phyloP scores from a whole-genome alignment of 2,888 invertebrate genomes.

The Polymixis flavicincta region DNA sequence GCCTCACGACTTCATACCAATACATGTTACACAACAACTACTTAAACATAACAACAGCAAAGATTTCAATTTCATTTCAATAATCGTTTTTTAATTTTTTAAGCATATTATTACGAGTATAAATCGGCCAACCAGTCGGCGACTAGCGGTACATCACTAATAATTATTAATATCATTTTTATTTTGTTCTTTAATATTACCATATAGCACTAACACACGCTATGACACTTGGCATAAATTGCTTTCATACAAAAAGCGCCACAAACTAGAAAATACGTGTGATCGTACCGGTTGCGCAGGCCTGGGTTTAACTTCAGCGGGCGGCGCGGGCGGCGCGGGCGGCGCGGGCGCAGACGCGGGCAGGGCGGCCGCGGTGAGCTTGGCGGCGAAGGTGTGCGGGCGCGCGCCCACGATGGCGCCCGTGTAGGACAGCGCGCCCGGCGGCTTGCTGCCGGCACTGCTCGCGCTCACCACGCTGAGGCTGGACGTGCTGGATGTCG shows the following conservation, averaged over 20 bases:
- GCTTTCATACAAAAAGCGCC: no score
- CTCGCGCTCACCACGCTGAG: conserved; percentile 64
- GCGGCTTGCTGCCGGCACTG: conserved; percentile 67
- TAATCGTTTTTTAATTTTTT: no score
- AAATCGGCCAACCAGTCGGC: no score
- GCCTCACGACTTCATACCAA: not conserved
- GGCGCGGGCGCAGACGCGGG: conserved; percentile 71
- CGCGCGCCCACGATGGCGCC: conserved; percentile 90
- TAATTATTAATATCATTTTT: no score
- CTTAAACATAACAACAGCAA: no score
- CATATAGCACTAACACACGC: no score
- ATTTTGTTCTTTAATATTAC: no score
- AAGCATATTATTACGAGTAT: no score
- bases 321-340: conserved; percentile 62
- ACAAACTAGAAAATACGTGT: not conserved
- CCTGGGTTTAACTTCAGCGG: conserved; percentile 61
- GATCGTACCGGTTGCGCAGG: conserved; percentile 60
- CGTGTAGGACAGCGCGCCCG: conserved; percentile 87
- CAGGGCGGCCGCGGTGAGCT: conserved; percentile 89
- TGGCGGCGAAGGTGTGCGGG: conserved; percentile 94
- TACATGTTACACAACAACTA: no score
- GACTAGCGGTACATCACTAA: no score
- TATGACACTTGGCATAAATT: no score
- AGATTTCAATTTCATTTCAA: no score
- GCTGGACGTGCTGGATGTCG: conserved; percentile 43